Evolutionary conservation across 1,140 invertebrate species (phyloP).

Genomic region (Pachypeltis micranthus): DNA sequence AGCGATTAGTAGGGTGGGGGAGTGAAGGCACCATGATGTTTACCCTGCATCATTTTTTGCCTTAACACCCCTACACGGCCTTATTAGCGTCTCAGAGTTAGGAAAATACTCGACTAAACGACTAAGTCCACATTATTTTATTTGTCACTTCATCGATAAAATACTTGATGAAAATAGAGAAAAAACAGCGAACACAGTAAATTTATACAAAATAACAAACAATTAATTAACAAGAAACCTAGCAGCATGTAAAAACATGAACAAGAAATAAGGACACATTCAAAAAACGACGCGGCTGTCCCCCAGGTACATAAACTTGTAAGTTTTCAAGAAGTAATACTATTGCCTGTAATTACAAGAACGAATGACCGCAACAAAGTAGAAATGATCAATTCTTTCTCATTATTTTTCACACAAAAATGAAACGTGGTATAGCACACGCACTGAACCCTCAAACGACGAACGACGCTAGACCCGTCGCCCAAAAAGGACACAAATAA

Average conservation of each 20-base stretch:
- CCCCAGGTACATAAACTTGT: too few species aligned
- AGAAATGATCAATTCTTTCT: background rate
- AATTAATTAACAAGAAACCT: background rate
- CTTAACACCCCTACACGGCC: too few species aligned
- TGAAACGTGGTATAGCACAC: too few species aligned
- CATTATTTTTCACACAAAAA: background rate
- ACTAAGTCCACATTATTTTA: background rate
- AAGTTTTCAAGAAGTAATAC: too few species aligned
- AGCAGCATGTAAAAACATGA: background rate
- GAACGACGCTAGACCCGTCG: background rate
- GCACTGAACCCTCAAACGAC: too few species aligned
- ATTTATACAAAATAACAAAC: background rate
- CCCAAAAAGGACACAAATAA: background rate
- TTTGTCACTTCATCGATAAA: constrained; percentile 8
- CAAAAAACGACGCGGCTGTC: background rate
- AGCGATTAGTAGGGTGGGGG: too few species aligned
- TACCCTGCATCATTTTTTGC: too few species aligned
- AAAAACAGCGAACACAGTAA: background rate
- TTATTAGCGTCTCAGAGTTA: too few species aligned
- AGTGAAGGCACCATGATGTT: too few species aligned
- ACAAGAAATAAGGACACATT: background rate
- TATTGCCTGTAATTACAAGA: background rate
- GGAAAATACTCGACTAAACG: background rate
- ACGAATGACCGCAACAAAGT: background rate
- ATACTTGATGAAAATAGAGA: background rate